These are phyloP conservation scores for Protosalanx chinensis DNA, from an alignment of 2,797 vertebrate species.

Conservation along the genomic window DNA sequence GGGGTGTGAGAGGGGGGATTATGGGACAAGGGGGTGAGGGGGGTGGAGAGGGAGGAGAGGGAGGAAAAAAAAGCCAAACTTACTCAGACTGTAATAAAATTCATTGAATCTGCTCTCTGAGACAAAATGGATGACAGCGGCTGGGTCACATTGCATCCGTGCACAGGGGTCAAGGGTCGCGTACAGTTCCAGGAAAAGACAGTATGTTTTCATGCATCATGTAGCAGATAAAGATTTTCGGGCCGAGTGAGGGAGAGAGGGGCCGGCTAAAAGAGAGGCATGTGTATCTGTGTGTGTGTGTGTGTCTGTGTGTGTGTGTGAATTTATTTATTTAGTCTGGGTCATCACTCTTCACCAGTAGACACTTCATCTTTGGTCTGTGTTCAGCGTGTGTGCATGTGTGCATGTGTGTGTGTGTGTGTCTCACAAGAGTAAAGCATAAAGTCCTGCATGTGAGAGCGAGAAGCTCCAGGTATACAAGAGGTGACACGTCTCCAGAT, in stretches of 20 bases:
- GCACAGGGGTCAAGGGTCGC: constrained; percentile 83
- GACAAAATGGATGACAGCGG: constrained; percentile 89
- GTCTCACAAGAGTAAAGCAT: background rate
- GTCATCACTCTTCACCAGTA: constrained; percentile 41
- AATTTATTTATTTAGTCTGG: constrained; percentile 48
- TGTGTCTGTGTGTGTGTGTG: constrained; percentile 14
- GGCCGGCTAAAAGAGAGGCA: constrained; percentile 23
- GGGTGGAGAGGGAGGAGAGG: constrained; percentile 27
- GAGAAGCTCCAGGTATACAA: constrained; percentile 21
- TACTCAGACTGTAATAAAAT: constrained; percentile 89
- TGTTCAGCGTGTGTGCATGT: background rate
- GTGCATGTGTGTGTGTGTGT: constrained; percentile 2
- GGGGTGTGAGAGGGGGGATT: constrained; percentile 23
- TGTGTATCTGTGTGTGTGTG: background rate
- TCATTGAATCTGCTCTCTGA: constrained; percentile 94
- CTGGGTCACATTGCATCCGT: constrained; percentile 93
- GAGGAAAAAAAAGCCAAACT: constrained; percentile 34
- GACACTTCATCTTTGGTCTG: constrained; percentile 29
- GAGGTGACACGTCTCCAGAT: constrained; percentile 3
- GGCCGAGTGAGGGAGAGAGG: constrained; percentile 36
- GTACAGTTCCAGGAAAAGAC: constrained; percentile 87
- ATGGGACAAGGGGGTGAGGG: constrained; percentile 1
- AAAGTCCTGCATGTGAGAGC: background rate
- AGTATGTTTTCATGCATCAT: constrained; percentile 96
- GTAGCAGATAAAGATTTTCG: constrained; percentile 91